These are phyloP conservation scores for Lampris incognitus DNA, from an alignment of 2,113 vertebrate genomes.

Conservation along the genomic window DNA sequence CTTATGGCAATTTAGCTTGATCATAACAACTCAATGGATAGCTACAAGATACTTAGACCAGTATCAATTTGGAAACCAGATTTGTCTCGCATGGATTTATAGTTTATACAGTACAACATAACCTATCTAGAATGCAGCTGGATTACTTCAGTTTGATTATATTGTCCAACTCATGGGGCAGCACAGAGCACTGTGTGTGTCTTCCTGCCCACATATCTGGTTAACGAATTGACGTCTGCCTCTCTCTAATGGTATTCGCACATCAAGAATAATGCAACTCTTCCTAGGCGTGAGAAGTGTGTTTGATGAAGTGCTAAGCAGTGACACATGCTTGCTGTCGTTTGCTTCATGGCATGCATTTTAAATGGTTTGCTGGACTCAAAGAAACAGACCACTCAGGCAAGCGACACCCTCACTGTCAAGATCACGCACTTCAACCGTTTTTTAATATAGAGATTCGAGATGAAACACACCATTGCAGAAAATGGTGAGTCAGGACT, in stretches of 20 bases:
- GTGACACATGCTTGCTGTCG: too few species aligned
- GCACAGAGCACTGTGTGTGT: neutral
- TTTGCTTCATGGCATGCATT: too few species aligned
- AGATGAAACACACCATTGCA: neutral
- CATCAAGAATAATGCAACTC: neutral
- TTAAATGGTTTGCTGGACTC: too few species aligned
- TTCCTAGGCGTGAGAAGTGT: neutral
- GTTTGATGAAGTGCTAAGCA: neutral
- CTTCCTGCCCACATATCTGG: neutral
- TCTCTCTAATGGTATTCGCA: neutral
- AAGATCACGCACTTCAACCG: neutral
- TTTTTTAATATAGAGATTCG: conserved; percentile 4
- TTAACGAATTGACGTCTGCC: neutral
- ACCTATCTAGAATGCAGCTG: neutral
- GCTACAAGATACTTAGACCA: neutral
- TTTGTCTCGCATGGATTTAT: neutral
- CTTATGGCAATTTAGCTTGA: too few species aligned
- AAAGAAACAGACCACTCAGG: too few species aligned
- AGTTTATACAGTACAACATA: neutral
- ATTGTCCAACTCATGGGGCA: neutral
- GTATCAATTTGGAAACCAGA: neutral
- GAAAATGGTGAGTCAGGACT: conserved; percentile 39
- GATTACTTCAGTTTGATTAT: neutral
- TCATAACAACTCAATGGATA: neutral
- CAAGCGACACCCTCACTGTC: neutral